Evolutionary conservation across 2,113 vertebrate species (phyloP).

Genomic region (Dicaeum eximium): DNA sequence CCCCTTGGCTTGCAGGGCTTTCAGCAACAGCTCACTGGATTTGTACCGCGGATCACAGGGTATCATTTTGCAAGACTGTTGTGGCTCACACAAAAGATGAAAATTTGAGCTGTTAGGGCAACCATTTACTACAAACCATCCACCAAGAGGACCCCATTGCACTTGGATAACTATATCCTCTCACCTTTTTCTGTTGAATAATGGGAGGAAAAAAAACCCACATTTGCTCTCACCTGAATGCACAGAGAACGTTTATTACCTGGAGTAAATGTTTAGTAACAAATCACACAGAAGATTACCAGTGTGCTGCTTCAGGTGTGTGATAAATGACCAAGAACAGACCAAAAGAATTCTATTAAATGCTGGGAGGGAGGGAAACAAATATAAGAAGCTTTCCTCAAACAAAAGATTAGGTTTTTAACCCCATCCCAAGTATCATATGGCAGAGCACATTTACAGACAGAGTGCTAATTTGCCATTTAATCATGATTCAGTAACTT

Average conservation of each 20-base stretch:
- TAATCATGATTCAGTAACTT: not conserved
- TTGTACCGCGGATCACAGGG: not conserved
- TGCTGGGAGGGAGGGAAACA: not conserved
- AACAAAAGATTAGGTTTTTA: not conserved
- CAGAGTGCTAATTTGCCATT: not conserved
- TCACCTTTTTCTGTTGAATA: not conserved
- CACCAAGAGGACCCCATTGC: not conserved
- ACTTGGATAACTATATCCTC: not conserved
- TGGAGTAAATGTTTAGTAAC: not conserved
- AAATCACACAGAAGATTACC: not conserved
- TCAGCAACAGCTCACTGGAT: not conserved
- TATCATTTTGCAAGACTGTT: not conserved
- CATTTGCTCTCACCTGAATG: not conserved
- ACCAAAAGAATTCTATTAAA: not conserved
- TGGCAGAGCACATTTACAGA: not conserved
- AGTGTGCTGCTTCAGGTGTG: not conserved
- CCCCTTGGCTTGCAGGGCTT: not conserved
- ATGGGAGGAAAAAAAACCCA: accelerated
- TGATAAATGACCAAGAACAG: not conserved
- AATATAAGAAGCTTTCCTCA: not conserved
- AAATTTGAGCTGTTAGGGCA: not conserved
- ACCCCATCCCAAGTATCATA: not conserved
- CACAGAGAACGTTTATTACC: not conserved
- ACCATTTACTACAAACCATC: not conserved
- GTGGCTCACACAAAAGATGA: not conserved